phyloP scores from a whole-genome alignment of 2,797 vertebrate species.

The Gymnoscopelus braueri region DNA sequence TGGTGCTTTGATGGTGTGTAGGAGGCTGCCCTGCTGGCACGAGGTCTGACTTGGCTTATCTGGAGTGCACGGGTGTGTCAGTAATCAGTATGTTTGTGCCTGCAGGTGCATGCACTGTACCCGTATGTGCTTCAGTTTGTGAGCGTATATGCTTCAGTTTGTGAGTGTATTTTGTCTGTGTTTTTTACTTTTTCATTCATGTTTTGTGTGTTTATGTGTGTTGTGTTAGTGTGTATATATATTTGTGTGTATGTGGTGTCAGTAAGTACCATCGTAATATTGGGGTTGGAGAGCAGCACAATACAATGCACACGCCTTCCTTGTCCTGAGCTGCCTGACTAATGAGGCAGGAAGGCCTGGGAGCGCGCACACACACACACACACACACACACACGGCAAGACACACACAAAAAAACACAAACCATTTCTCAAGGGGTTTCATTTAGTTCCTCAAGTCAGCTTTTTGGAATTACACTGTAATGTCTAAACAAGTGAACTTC shows the following conservation, averaged over 20 bases:
- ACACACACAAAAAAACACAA: not conserved
- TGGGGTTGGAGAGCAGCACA: slow-evolving; percentile 4
- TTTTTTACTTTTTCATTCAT: too few species aligned
- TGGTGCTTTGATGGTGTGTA: slow-evolving; percentile 14
- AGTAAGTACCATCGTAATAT: slow-evolving; percentile 1
- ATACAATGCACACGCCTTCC: not conserved
- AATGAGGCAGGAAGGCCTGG: slow-evolving; percentile 34
- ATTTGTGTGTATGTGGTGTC: slow-evolving; percentile 3
- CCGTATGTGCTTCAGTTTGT: not conserved
- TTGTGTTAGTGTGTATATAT: not conserved
- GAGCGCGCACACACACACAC: slow-evolving; percentile 4
- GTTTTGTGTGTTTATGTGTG: slow-evolving; percentile 6
- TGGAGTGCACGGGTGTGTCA: too few species aligned
- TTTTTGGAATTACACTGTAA: not conserved
- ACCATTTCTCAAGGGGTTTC: not conserved
- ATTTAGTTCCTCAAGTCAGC: not conserved
- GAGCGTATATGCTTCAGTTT: not conserved
- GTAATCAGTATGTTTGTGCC: not conserved
- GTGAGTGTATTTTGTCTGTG: not conserved
- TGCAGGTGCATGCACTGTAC: too few species aligned
- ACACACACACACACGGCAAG: not conserved
- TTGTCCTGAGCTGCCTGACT: slow-evolving; percentile 29
- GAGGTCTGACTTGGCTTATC: too few species aligned
- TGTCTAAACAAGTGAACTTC: too few species aligned
- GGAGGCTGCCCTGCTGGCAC: not conserved